Base-by-base conservation (phyloP, 2,888 invertebrate species). In the Lypha dubia region DNA sequence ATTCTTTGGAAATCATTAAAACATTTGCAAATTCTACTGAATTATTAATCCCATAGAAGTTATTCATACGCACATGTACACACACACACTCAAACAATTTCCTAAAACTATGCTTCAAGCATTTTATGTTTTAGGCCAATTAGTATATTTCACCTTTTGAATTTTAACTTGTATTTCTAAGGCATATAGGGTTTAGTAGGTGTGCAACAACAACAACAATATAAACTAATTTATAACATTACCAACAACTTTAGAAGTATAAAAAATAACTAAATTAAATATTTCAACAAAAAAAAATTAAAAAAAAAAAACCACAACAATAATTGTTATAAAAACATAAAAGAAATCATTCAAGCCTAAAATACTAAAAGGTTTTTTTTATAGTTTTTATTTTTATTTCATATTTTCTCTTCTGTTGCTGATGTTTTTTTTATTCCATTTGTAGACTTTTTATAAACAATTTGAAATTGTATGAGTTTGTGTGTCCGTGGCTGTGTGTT, bases 281-380 rank as follows among this genome's bases (percentile, higher is more conserved):
- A 65, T 65, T 65, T 71, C 13, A 56, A 75, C 53, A 70, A 56
- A 38, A 28, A 28, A 28, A 28, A n/a, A n/a, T n/a, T 28, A 28
- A 28, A 28, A 28, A 28, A 28, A 28, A 28, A 70, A 46, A 58
- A 73, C 51, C 65, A 84, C 56, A 74, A 75, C 80, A 80, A 84
- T 79, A 35, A 58, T 58, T 35, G 58, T 58, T 84, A 81, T 74
- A 81, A 70, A 77, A 77, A 74, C 73, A 84, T 84, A 81, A 84
- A 84, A 81, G 65, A 79, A 81, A 74, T 79, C 84, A 74, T 79
- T 81, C 81, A 70, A 65, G 84, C 81, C 74, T 74, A 70, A 81
- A 84, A 74, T 58, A 62, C 79, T 73, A 68, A 79, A 84, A 85
- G 77, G 58, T 80, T 80, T 80, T 76, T 51, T 60, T 8, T 63